Base-by-base conservation (phyloP, 2,888 invertebrate species). In the Atherix ibis region DNA sequence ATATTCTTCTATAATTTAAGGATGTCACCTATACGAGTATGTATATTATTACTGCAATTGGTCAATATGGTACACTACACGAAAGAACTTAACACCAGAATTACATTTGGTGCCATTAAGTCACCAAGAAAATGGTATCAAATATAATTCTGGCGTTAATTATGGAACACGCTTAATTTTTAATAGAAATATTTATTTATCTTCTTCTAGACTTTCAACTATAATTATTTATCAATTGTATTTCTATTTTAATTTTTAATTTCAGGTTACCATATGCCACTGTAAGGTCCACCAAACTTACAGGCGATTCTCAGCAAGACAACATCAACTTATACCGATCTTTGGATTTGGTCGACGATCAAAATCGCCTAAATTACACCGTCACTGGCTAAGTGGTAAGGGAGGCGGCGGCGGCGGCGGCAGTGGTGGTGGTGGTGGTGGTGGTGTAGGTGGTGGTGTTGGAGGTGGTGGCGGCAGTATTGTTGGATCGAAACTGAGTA, bases 271-370 rank as follows among this genome's bases (percentile, higher is more conserved):
- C 32, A 75, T 73, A 26, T 82, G 81, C 55, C 81, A 82, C 56
- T 82, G 81, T 58, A 73, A 79, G 44, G 74, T 79, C 44, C 76
- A 80, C 63, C 76, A 78, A 60, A 79, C 79, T 1, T 79, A 79
- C 59, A 71, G 75, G 31, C 68, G 72, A 22, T 65, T 73, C 46
- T 61, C 72, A 36, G 67, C 71, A 5, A 65, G 70, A 19, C 56
- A 70, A 16, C 58, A 69, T 44, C 68, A 70, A 38, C 55, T 63
- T 43, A 60, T 63, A 48, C 59, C 63, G 35, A 60, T 62, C 40
- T 54, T 62, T 44, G 60, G 58, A 8, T 57, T 60, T 42, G 52
- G 54, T 37, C 53, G 56, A 22, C 56, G 59, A 18, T 47, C 51
- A 37, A 60, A 60, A 47, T 44, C 54, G 38, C 53, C 54, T 41